Evolutionary conservation across 2,888 invertebrate species (phyloP), one percentile per base, ranked within the genome.

Genomic region (Rhopalosiphum nymphaeae): DNA sequence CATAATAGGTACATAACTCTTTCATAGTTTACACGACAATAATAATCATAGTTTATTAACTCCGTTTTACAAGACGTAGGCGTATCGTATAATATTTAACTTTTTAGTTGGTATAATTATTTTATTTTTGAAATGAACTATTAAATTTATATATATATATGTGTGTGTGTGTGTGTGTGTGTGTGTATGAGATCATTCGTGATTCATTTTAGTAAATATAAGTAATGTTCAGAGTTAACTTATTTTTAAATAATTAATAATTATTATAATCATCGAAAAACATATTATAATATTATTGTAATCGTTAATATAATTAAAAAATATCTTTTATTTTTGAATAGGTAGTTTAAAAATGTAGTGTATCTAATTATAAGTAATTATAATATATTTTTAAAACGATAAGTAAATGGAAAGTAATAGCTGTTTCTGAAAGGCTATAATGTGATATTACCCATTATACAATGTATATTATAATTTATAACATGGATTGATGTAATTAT

Each of bases 261-360:
- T 42, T 89, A 89, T 89, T 42, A 78, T 78, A 78, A 78, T 78
- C 36, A 42, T 36, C 56, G 57, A 42, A 42, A 57, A 36, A 57
- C 56, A 42, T 36, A 89, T 78, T 78, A 78, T 78, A 78, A 89
- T 21, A 44, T 57, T 57, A 16, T 44, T 42, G 57, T 57, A 57
- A 89, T 89, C 16, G 21, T 57, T 89, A 78, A 78, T 57, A 44
- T 89, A 86, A 86, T 86, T 86, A 49, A 46, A 86, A 86, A 86
- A 86, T 86, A 89, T 89, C 89, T 89, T 89, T 89, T 57, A 44
- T 89, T 89, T 89, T 89, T 89, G 57, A 89, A 78, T 78, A 78
- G 36, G 42, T 57, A 57, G 89, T 29, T 26, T 61, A 89, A 89
- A 44, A 89, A 61, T 57, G 26, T 61, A 53, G 42, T 57, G 16